Conservation (phyloP, 2,113 vertebrate genomes). For the Barbus barbus region DNA sequence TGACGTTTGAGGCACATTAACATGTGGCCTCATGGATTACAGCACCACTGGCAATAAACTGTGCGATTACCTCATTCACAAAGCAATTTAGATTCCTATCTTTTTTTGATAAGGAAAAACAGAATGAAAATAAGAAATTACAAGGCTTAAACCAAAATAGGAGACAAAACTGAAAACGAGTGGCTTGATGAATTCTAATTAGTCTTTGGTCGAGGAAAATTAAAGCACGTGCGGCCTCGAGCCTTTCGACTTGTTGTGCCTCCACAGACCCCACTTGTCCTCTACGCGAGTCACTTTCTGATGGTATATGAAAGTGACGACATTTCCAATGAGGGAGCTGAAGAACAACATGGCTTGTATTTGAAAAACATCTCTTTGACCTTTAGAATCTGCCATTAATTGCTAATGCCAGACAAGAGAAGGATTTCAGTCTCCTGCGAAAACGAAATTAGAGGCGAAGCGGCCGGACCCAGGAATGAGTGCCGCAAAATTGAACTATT, state of each 20-base stretch:
- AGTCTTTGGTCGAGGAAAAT: not conserved
- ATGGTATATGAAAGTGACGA: slow-evolving; percentile 69
- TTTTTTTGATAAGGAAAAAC: slow-evolving; percentile 16
- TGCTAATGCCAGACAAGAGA: slow-evolving; percentile 73
- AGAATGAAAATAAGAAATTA: slow-evolving; percentile 12
- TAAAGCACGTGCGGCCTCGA: not conserved
- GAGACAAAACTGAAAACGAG: slow-evolving; percentile 4
- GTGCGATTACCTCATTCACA: slow-evolving; percentile 56
- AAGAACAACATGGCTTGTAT: slow-evolving; percentile 63
- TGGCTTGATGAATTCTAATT: slow-evolving; percentile 20
- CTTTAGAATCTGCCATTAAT: slow-evolving; percentile 71
- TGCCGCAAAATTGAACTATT: not conserved
- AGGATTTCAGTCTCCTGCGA: slow-evolving; percentile 65
- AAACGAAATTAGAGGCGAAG: slow-evolving; percentile 39
- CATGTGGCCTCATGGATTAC: slow-evolving; percentile 50
- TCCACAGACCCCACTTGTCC: not conserved
- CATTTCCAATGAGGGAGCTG: slow-evolving; percentile 64
- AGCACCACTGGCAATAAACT: slow-evolving; percentile 49
- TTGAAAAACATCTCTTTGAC: slow-evolving; percentile 76
- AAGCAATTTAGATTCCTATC: slow-evolving; percentile 60
- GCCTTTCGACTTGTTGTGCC: not conserved
- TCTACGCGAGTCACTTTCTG: slow-evolving; percentile 58
- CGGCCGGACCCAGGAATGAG: slow-evolving; percentile 24
- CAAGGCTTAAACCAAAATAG: not conserved
- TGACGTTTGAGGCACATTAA: slow-evolving; percentile 54